Conservation (phyloP, 2,888 invertebrate genomes). For the Trichopoda pennipes region DNA sequence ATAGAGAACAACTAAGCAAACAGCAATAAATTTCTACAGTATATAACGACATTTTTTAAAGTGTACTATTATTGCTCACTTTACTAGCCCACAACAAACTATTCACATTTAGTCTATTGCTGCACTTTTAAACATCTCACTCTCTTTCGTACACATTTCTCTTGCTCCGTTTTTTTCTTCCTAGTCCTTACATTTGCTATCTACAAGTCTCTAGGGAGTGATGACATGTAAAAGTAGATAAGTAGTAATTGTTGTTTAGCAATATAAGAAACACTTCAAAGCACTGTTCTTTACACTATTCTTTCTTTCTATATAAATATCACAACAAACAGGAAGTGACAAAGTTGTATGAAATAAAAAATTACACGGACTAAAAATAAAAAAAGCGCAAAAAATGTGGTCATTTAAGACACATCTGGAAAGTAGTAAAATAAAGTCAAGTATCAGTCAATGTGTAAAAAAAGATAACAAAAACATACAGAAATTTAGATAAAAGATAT, state of each 20-base stretch:
- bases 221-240: slow-evolving; percentile 60
- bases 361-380: slow-evolving; percentile 7
- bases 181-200: background rate
- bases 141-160: background rate
- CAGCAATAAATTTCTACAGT: slow-evolving; percentile 10
- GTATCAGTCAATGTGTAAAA: slow-evolving; percentile 51
- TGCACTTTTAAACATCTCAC: slow-evolving; percentile 3
- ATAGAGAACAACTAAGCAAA: background rate
- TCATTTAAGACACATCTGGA: slow-evolving; percentile 40
- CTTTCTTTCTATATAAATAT: slow-evolving; percentile 15
- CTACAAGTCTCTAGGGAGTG: slow-evolving; percentile 40
- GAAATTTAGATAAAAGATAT: background rate
- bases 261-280: slow-evolving; percentile 30
- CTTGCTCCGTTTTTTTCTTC: background rate
- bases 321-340: slow-evolving; percentile 60
- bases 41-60: slow-evolving; percentile 13
- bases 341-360: slow-evolving; percentile 43
- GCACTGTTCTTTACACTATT: slow-evolving; percentile 3
- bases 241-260: slow-evolving; percentile 61
- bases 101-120: slow-evolving; percentile 22
- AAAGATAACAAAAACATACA: background rate
- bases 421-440: slow-evolving; percentile 24
- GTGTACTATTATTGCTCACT: slow-evolving; percentile 34
- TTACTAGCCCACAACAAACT: slow-evolving; percentile 43
- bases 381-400: slow-evolving; percentile 44